Base-by-base conservation (phyloP, 2,888 invertebrate species). In the Melipona bicolor region DNA sequence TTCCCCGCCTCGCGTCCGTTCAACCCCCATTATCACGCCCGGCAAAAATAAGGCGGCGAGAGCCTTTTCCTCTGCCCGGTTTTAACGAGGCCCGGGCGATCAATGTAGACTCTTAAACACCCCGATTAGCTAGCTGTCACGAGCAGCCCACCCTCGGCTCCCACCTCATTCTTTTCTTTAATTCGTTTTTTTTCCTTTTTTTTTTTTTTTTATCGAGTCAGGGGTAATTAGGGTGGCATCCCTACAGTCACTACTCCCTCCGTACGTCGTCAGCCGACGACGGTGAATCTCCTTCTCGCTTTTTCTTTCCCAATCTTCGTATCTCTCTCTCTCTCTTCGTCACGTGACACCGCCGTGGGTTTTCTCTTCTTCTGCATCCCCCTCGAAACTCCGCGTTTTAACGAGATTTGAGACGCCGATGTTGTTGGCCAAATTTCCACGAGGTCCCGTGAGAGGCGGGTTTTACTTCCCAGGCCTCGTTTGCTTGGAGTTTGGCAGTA, bases 41-140 rank as follows among this genome's bases (percentile, higher is more conserved):
- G 90, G 91, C 89, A 92, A 92, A 93, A 94, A 93, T 93, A 93
- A 93, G 92, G 89, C 92, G 88, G 84, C 86, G 84, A 85, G 90
- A 91, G 90, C 89, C 90, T 89, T 92, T 93, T 92, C 91, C 92
- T 87, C 90, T 80, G 82, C 91, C 85, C 88, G 87, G 91, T 93
- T 94, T 93, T 94, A 94, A 94, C 94, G 93, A 93, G 92, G 92
- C 92, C 93, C 91, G 85, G 91, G 92, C 94, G 94, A 94, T 94
- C 94, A 94, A 93, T 94, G 94, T 93, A 94, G 94, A 94, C 94
- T 93, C 94, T 94, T 94, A 94, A 94, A 94, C 94, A 94, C 94
- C 94, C 94, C 94, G 94, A 94, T 94, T 94, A 94, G 94, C 94
- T 93, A 92, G 94, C 94, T 94, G 94, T 94, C 94, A 94, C 92